Evolutionary conservation across 1,140 invertebrate genomes (phyloP).

Genomic region (Drosophila rhopaloa): DNA sequence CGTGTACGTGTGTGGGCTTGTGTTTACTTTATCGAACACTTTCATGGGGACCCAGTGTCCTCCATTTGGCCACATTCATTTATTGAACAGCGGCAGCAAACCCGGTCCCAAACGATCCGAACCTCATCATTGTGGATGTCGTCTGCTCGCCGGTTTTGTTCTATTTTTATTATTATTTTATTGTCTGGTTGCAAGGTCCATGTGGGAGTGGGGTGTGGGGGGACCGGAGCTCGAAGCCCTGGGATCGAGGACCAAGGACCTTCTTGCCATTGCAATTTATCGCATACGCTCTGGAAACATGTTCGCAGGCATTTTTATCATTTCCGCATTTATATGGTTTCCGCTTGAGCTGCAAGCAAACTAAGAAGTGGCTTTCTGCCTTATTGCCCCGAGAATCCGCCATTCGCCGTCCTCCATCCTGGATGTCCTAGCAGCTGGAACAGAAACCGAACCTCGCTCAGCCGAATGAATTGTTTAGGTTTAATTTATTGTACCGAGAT

Average conservation of each 20-base stretch:
- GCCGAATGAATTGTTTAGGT: slow-evolving; percentile 72
- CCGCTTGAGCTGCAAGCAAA: slow-evolving; percentile 75
- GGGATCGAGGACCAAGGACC: slow-evolving; percentile 25
- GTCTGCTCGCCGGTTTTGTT: slow-evolving; percentile 51
- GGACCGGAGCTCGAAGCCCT: background rate
- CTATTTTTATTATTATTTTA: slow-evolving; percentile 81
- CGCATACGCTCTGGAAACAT: slow-evolving; percentile 76
- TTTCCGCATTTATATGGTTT: slow-evolving; percentile 83
- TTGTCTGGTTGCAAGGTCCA: slow-evolving; percentile 60
- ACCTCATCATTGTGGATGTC: slow-evolving; percentile 55
- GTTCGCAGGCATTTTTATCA: slow-evolving; percentile 80
- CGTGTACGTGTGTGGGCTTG: slow-evolving; percentile 18
- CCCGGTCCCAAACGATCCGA: slow-evolving; percentile 17
- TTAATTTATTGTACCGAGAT: slow-evolving; percentile 73
- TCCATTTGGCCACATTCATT: slow-evolving; percentile 50
- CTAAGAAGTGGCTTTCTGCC: slow-evolving; percentile 75
- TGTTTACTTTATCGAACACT: slow-evolving; percentile 16
- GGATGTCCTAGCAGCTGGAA: slow-evolving; percentile 32
- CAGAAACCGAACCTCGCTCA: slow-evolving; percentile 41
- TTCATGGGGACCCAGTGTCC: slow-evolving; percentile 12
- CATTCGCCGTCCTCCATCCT: background rate
- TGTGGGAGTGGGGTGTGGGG: slow-evolving; percentile 11
- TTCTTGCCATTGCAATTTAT: slow-evolving; percentile 74
- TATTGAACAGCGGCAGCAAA: slow-evolving; percentile 46
- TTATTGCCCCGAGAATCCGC: slow-evolving; percentile 55